phyloP scores from a whole-genome alignment of 2,113 vertebrate genomes.

The Phoxinus phoxinus region DNA sequence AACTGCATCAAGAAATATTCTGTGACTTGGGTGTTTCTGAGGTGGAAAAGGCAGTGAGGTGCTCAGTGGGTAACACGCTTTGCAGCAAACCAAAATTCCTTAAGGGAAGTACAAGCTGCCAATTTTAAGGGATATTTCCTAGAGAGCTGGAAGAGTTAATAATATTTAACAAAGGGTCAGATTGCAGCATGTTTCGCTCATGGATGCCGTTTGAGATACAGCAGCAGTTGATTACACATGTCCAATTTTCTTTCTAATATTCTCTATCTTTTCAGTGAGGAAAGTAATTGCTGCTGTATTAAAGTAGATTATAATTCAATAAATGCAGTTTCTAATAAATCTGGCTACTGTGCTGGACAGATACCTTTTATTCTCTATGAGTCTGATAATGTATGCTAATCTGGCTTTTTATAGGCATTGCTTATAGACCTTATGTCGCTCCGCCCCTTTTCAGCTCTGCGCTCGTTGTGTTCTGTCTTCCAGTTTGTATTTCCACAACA shows the following conservation, averaged over 20 bases:
- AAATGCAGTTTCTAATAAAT: not conserved
- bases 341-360: not conserved
- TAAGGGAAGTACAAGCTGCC: not conserved
- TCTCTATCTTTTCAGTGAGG: not conserved
- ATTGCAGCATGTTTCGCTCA: too few relatives aligned
- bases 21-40: not conserved
- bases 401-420: not conserved
- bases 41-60: conserved; percentile 7
- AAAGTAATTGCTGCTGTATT: not conserved
- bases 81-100: not conserved
- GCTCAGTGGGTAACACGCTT: not conserved
- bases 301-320: too few relatives aligned
- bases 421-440: not conserved
- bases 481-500: too few relatives aligned
- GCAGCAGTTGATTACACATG: not conserved
- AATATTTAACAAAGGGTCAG: not conserved
- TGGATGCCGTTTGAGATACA: not conserved
- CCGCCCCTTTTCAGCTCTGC: too few relatives aligned
- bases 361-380: too few relatives aligned
- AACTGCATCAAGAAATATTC: not conserved
- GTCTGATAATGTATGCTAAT: not conserved
- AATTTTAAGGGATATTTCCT: not conserved
- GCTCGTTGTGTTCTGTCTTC: too few relatives aligned
- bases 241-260: not conserved
- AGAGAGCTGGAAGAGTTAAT: not conserved